Base-by-base conservation (phyloP, 2,888 invertebrate species). In the Pachliopta kotzebuea region DNA sequence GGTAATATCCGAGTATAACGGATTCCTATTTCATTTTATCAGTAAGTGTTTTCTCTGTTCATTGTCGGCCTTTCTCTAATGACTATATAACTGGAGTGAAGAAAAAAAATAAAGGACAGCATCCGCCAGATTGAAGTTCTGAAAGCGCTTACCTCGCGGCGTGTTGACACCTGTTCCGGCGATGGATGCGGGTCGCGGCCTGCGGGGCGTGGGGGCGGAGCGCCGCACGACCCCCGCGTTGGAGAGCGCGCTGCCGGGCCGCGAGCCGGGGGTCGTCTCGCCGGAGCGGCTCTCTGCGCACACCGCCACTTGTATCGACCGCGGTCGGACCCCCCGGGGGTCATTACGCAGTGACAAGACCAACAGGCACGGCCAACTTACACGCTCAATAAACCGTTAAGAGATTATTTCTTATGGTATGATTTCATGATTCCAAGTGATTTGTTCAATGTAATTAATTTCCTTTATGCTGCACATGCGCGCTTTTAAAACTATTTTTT, bases 171-270 rank as follows among this genome's bases (percentile, higher is more conserved):
- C 96, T 63, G 97, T 97, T 79, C 96, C 96, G 73, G 96, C 96
- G 83, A 96, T 96, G 88, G 96, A 96, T 76, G 94, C 94, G 73
- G 96, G 96, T 70, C 96, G 94, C 77, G 95, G 96, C 85, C 94
- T 95, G 82, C 94, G 94, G 75, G 92, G 78, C 93, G 88, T 78
- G 92, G 76, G 95, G 93, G 74, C 95, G 94, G 82, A 95, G 74
- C 94, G 95, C 77, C 94, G 93, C 70, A 92, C 93, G 73, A 93
- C 92, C 73, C 93, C 92, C 64, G 93, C 89, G 75, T 90, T 91
- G 52, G 94, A 97, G 93, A 97, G 93, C 74, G 97, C 96, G 92
- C 97, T 97, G 85, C 95, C 96, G 70, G 97, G 97, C 83, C 97
- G 93, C 74, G 97, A 97, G 81, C 93, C 88, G 69, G 95, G 96